Evolutionary conservation across 2,888 invertebrate species (phyloP), one percentile per base, ranked within the genome.

Genomic region (Oscheius sp.): DNA sequence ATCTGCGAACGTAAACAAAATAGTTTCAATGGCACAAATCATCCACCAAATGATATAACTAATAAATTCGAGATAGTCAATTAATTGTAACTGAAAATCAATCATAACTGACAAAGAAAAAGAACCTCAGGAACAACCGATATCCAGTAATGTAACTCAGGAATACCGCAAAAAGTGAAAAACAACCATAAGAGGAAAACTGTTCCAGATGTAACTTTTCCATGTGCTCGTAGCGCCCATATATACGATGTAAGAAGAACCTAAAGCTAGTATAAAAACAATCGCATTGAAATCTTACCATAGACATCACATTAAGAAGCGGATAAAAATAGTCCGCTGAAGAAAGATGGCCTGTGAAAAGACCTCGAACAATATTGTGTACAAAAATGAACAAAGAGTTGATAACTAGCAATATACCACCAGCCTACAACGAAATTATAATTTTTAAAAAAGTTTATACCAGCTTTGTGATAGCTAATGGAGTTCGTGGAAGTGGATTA

Each of bases 111-210:
- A 17, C 20, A 3, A 3, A 6, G 3, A 3, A 4, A n/a, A n/a
- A 50, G 5, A 50, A 20, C 9, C 24, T n/a, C 66, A 50, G 50
- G 50, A 22, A 14, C 8, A 24, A 8, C n/a, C n/a, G n/a, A n/a
- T n/a, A 83, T 49, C 80, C 81, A 84, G 61, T 74, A 84, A 66
- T 82, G 74, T 12, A 83, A 56, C 56, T 85, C 85, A 2, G 84
- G 83, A n/a, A 91, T 88, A 1, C 92, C 92, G 49, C 91, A 91
- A 30, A 94, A 28, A 0, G 90, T 88, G 65, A 93, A 87, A 0
- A 94, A 85, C 22, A 94, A 88, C 95, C 95, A 96, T 88, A 95
- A 95, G 75, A 94, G 88, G 88, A 94, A 95, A 69, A 94, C 89
- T 61, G 93, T 90, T 2, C 95, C 96, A 3, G 96, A 95, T 14